These are phyloP conservation scores for Hemibagrus wyckioides DNA, from an alignment of 2,113 vertebrate species.

Conservation along the genomic window DNA sequence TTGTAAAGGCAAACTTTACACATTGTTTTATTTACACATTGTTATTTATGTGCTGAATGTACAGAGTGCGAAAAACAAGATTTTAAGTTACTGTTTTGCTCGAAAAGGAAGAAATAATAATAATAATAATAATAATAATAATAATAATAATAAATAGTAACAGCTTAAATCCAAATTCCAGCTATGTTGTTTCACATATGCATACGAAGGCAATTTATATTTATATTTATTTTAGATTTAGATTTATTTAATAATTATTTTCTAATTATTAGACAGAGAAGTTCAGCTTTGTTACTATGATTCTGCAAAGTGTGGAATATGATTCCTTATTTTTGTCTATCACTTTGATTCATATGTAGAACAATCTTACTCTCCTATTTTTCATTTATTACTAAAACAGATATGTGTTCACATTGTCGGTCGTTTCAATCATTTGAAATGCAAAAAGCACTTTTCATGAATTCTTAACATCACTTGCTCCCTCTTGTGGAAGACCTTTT, in stretches of 20 bases:
- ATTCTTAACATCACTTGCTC: conserved; percentile 60
- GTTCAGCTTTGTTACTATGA: background rate
- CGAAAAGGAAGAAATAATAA: background rate
- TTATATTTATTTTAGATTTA: no score
- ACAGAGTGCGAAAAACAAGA: background rate
- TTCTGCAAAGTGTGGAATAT: background rate
- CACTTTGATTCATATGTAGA: background rate
- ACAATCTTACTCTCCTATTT: background rate
- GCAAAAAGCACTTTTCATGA: background rate
- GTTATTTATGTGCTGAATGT: background rate
- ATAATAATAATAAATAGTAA: background rate
- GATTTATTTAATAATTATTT: no score
- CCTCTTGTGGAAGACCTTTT: conserved; percentile 66
- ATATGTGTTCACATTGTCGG: background rate
- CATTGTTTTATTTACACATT: no score
- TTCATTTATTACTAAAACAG: background rate
- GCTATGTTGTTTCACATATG: background rate
- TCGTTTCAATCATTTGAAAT: conserved; percentile 17
- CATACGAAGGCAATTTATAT: background rate
- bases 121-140: background rate
- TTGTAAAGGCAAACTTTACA: background rate
- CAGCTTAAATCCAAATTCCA: background rate
- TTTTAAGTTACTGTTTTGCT: background rate
- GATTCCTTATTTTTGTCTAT: background rate
- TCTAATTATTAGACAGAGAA: background rate